These are phyloP conservation scores for Coendou prehensilis DNA, from an alignment of 2,797 vertebrate genomes.

Conservation along the genomic window DNA sequence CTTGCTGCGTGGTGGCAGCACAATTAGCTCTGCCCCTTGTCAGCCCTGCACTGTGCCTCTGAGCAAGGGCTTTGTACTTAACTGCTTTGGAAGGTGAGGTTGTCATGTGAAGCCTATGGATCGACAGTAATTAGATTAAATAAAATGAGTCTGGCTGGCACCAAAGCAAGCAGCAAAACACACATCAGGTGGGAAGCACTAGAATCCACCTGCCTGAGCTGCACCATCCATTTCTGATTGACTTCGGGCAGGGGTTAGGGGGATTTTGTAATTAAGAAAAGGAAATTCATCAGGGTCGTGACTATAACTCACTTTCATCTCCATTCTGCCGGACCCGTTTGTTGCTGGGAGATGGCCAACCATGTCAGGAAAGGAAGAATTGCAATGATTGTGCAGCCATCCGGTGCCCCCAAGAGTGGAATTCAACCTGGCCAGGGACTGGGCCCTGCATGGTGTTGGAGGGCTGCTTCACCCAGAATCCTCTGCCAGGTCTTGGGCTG, in stretches of 20 bases:
- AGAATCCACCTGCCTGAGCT: background rate
- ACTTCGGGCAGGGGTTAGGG: background rate
- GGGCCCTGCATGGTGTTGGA: too few relatives aligned
- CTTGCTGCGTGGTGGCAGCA: slow-evolving; percentile 48
- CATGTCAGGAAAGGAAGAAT: background rate
- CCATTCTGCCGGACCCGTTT: background rate
- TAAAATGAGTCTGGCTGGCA: background rate
- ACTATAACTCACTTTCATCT: background rate
- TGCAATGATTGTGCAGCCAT: background rate
- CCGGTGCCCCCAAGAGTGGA: background rate
- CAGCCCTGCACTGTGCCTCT: background rate
- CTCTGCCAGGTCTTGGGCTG: background rate
- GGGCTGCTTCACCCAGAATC: background rate
- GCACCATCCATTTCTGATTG: background rate
- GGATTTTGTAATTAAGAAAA: background rate
- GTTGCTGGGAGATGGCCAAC: background rate
- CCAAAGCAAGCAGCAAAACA: background rate
- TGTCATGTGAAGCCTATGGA: background rate
- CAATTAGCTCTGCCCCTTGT: background rate
- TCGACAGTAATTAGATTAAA: slow-evolving; percentile 5
- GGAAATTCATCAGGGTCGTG: background rate
- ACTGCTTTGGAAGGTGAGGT: slow-evolving; percentile 1
- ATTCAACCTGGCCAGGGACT: background rate
- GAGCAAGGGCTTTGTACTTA: background rate
- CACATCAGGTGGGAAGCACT: background rate